Evolutionary conservation across 2,888 invertebrate species (phyloP).

Genomic region (Steinernema carpocapsae): DNA sequence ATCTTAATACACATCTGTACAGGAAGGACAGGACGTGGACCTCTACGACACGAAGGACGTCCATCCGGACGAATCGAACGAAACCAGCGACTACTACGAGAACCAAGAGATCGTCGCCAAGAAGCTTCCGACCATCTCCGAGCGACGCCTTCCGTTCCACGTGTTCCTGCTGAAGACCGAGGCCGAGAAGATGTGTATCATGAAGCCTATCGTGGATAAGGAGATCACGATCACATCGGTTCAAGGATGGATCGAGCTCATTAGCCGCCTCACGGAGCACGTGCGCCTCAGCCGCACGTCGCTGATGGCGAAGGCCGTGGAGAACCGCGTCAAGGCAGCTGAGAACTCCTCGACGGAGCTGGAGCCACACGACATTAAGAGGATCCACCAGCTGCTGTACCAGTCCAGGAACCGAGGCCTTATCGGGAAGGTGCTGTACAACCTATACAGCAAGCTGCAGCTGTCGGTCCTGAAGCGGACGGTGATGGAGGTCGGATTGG

Average conservation of each 20-base stretch:
- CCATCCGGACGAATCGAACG: neutral
- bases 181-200: neutral
- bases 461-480: neutral
- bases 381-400: neutral
- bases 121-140: neutral
- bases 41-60: neutral
- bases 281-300: neutral
- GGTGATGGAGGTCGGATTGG: neutral
- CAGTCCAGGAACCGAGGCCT: neutral
- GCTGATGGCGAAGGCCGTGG: neutral
- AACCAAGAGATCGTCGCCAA: slow-evolving; percentile 10
- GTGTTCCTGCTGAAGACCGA: neutral
- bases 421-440: neutral
- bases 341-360: neutral
- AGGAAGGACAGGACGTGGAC: neutral
- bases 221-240: neutral
- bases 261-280: neutral
- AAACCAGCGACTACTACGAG: neutral
- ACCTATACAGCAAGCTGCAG: neutral
- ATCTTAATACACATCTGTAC: neutral
- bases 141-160: neutral
- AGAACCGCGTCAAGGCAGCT: neutral
- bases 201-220: neutral
- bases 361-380: neutral
- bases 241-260: neutral